Conservation (phyloP, 2,797 vertebrate genomes). For the Hylomyscus alleni region DNA sequence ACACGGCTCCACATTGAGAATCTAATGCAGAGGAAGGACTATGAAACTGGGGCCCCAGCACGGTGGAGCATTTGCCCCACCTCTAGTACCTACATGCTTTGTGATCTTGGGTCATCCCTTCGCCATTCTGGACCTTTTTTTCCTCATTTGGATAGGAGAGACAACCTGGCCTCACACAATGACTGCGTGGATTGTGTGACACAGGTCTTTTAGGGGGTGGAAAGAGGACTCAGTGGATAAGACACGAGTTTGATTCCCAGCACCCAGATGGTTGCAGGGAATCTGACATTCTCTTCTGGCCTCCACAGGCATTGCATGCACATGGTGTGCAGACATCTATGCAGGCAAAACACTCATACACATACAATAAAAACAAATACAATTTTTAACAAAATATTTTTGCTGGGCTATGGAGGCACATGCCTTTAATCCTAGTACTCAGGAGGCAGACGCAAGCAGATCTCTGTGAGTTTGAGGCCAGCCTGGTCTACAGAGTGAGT, state of each 20-base stretch:
- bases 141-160: not conserved
- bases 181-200: not conserved
- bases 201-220: not conserved
- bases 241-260: not conserved
- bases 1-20: not conserved
- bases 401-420: not conserved
- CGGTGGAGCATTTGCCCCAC: not conserved
- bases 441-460: not conserved
- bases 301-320: no score
- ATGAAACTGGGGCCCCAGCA: no score
- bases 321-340: not conserved
- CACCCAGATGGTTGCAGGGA: no score
- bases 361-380: not conserved
- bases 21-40: fast-evolving
- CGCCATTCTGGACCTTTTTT: not conserved
- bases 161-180: not conserved
- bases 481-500: not conserved
- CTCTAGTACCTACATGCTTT: not conserved
- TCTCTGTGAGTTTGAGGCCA: not conserved
- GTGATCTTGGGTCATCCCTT: not conserved
- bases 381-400: not conserved
- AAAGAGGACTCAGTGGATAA: not conserved
- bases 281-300: not conserved
- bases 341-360: not conserved
- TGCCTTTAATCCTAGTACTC: not conserved